Base-by-base conservation (phyloP, 1,140 invertebrate genomes). In the Camponotus vicinus region DNA sequence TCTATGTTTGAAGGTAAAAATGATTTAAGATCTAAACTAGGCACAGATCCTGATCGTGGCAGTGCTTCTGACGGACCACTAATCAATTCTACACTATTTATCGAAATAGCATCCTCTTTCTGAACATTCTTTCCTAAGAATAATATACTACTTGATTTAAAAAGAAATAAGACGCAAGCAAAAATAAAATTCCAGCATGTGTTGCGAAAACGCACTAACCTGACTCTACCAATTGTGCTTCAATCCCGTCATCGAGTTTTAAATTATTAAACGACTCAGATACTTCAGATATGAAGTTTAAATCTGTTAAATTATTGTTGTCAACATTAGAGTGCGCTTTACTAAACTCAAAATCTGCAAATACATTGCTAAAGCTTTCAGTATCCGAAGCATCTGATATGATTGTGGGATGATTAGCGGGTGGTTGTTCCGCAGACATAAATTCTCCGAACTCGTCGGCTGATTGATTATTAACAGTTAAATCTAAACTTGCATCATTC, bases 381-480 rank as follows among this genome's bases (percentile, higher is more conserved):
- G 85, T 64, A 63, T 89, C 80, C 42, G 91, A 82, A 77, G 85
- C 70, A 78, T 93, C 91, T 21, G 76, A 40, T 45, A 78, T 52
- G 49, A 18, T 67, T 55, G 79, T 52, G 55, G 85, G 37, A 76
- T 52, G 49, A 52, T 89, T 73, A 18, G 83, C 42, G 49, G 78
- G 71, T 11, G 90, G 66, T 34, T 94, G 91, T 83, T 95, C 93
- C 5, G 95, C 95, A 32, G 95, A 95, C 66, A 96, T 93, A 91
- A 96, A 97, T 70, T 96, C 96, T 49, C 96, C 96, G 94, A 96
- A 96, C 85, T 96, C 96, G 86, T 96, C 96, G 11, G 27, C 63
- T 5, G 80, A 67, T 18, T 86, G 83, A 89, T 80, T 79, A 37
- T 87, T 91, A 75, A 61, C 55, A 77, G 88, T 91, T 86, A 88